These are phyloP conservation scores for Asarcornis scutulata DNA, from an alignment of 2,113 vertebrate species.

Conservation along the genomic window DNA sequence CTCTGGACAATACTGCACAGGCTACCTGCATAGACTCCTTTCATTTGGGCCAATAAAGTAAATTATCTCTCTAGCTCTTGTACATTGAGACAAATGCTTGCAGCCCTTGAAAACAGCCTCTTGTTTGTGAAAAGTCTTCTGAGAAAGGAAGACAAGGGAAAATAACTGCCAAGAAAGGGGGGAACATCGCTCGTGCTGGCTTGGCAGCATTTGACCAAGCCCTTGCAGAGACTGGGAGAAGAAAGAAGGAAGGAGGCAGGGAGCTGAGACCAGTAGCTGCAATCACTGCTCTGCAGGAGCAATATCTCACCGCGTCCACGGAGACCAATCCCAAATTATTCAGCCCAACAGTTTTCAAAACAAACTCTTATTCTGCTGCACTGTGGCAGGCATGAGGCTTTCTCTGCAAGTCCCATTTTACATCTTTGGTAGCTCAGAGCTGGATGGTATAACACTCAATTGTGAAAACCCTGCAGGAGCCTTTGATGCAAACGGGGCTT, in stretches of 20 bases:
- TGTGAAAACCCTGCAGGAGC: constrained; percentile 29
- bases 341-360: constrained; percentile 30
- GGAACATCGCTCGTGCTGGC: constrained; percentile 13
- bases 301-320: constrained; percentile 10
- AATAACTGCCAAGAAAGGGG: constrained; percentile 25
- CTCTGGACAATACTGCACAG: background rate
- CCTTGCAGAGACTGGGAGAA: background rate
- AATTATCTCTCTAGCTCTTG: constrained; percentile 10
- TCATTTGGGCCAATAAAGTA: constrained; percentile 26
- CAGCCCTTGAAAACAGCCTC: constrained; percentile 26
- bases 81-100: constrained; percentile 30
- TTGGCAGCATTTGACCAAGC: constrained; percentile 24
- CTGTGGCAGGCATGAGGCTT: background rate
- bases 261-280: constrained; percentile 11
- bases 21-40: constrained; percentile 7
- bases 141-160: constrained; percentile 39
- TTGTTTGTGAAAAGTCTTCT: constrained; percentile 30
- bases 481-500: constrained; percentile 33
- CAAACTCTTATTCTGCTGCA: constrained; percentile 11
- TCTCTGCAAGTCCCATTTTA: constrained; percentile 18
- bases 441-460: background rate
- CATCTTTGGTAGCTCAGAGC: background rate
- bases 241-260: background rate
- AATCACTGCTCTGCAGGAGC: constrained; percentile 20
- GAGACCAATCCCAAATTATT: constrained; percentile 38